phyloP scores from a whole-genome alignment of 2,888 invertebrate species.

The Melanophora roralis region DNA sequence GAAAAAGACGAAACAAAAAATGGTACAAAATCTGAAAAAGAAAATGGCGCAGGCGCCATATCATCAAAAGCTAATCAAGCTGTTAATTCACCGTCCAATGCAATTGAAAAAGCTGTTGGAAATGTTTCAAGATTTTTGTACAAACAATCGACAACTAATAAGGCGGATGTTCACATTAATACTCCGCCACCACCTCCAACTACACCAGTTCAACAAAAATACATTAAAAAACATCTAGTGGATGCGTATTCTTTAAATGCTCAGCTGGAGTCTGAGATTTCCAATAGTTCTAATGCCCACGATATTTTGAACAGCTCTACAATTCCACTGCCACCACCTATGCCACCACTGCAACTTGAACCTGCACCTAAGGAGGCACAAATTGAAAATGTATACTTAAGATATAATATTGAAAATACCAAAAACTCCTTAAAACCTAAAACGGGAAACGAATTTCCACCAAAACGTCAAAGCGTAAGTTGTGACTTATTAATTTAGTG shows the following conservation, averaged over 20 bases:
- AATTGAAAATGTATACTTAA: background rate
- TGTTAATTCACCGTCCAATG: background rate
- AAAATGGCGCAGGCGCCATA: constrained; percentile 73
- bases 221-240: background rate
- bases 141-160: constrained; percentile 57
- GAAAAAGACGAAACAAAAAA: background rate
- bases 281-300: background rate
- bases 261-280: constrained; percentile 4
- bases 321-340: constrained; percentile 68
- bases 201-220: constrained; percentile 67
- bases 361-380: background rate
- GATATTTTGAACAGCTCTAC: constrained; percentile 68
- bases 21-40: constrained; percentile 55
- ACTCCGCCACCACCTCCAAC: constrained; percentile 72
- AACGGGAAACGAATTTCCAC: no score
- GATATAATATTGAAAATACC: background rate
- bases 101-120: constrained; percentile 41
- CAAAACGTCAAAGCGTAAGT: no score
- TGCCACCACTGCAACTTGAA: constrained; percentile 46
- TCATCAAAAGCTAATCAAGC: constrained; percentile 39
- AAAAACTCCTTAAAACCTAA: background rate
- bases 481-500: no score
- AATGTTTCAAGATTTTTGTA: constrained; percentile 48
- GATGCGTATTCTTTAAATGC: constrained; percentile 7
- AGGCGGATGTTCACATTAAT: constrained; percentile 51